Evolutionary conservation across 2,888 invertebrate genomes (phyloP), one percentile per base, ranked within the genome.

Genomic region (Tenthredo distinguenda): DNA sequence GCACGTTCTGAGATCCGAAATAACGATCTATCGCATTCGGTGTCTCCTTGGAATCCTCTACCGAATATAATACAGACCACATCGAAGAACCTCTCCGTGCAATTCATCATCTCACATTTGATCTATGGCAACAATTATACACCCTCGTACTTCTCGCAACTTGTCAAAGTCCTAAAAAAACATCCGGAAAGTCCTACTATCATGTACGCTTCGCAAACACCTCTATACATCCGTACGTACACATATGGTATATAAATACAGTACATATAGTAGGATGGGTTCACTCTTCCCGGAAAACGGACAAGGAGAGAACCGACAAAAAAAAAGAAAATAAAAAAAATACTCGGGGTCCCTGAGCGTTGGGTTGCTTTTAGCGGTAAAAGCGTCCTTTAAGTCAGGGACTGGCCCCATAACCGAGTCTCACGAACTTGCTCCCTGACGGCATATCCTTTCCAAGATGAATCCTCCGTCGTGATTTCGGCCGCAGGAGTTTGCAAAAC

Each of bases 361-460:
- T 34, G 83, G 83, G 83, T 68, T 65, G 83, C 83, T 83, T 83
- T 68, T 68, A 83, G 83, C 83, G 83, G 83, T 83, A 83, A 83
- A 71, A 83, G 83, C 83, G 83, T 81, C 83, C 71, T 83, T 47
- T 68, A 50, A 83, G 83, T 83, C 77, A 18, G 43, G 47, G 21
- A 68, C 77, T 81, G 62, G n/a, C 62, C 62, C 62, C 62, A 62
- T 81, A 62, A 50, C 81, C 9, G 62, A 12, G 40, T 81, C 62
- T 50, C 55, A 50, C 21, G 47, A 72, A 50, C 34, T 65, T 31
- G 34, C 34, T 43, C 43, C 40, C 84, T n/a, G 76, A 40, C 72
- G 55, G 26, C 55, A 65, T 40, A 74, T n/a, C 65, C 43, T 71
- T 37, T 15, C 40, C 6, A 43, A 12, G 37, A 71, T n/a, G 15